Evolutionary conservation across 2,113 vertebrate species (phyloP), one percentile per base, ranked within the genome.

Genomic region (Salvelinus namaycush): DNA sequence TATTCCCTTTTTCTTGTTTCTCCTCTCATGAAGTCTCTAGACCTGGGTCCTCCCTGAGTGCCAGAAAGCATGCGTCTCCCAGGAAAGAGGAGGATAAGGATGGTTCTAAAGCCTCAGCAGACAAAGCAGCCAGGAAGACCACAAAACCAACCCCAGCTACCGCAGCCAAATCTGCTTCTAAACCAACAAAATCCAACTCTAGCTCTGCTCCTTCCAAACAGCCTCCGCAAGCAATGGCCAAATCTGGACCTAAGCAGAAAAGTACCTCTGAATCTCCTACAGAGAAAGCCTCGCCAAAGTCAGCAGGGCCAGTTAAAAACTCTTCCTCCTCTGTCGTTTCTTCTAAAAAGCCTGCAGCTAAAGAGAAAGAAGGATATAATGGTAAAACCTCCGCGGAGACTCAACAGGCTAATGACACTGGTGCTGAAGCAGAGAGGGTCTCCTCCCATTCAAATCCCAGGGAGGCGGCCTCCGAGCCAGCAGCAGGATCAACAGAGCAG

Each of bases 71-170:
- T 14, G 90, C 87, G 7, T 96, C 95, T 87, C 94, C 95, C 74
- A 96, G 92, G 86, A 97, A 94, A n/a, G 96, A 97, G 82, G 94
- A 95, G 9, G 13, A 75, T 65, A 93, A 95, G 87, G 92, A 94
- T 64, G 81, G 73, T 73, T 26, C 80, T 72, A 90, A 95, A 91
- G 75, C 82, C 85, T 76, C 87, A 80, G 64, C 67, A n/a, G 84
- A 86, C 78, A 92, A 92, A 76, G 67, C 79, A 75, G 2, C 79
- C 12, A 24, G 76, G 44, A 97, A 91, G 88, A 86, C 76, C 76
- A 68, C 86, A 72, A 97, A 95, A 86, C 87, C 91, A 11, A 81
- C 68, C 3, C 59, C 84, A 39, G 62, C 74, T 3, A 39, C 88
- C 82, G 78, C 78, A 87, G 74, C 66, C 78, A 97, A 96, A 90